phyloP scores from a whole-genome alignment of 2,113 vertebrate species.

The Pitta sordida region DNA sequence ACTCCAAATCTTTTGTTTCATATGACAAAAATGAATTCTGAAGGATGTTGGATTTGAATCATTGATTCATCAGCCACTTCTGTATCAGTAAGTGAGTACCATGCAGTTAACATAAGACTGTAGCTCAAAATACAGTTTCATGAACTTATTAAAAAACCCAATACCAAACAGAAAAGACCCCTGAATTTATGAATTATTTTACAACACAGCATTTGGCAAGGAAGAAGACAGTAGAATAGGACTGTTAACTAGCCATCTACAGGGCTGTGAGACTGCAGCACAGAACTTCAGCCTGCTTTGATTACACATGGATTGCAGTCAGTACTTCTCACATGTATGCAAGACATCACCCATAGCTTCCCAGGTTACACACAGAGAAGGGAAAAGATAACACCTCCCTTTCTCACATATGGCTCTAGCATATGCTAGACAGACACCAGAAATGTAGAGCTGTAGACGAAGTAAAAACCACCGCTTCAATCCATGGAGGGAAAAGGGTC shows the following conservation, averaged over 20 bases:
- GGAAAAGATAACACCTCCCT: slow-evolving; percentile 22
- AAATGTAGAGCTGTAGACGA: not conserved
- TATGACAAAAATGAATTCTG: not conserved
- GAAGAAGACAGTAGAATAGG: not conserved
- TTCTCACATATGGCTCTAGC: slow-evolving; percentile 30
- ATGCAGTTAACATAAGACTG: not conserved
- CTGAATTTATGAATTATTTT: not conserved
- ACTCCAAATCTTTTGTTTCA: not conserved
- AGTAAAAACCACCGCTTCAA: slow-evolving; percentile 1
- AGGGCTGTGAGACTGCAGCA: not conserved
- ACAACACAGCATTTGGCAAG: not conserved
- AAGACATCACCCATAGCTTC: not conserved
- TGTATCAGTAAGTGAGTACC: not conserved
- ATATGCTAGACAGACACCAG: slow-evolving; percentile 41
- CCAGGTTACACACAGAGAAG: not conserved
- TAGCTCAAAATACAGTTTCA: not conserved
- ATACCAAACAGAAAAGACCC: not conserved
- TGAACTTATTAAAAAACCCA: not conserved
- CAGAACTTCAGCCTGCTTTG: not conserved
- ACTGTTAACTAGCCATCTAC: not conserved
- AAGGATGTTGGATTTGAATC: not conserved
- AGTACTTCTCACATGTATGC: not conserved
- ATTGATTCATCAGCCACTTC: not conserved
- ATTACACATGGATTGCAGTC: not conserved
- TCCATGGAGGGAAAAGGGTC: not conserved